Evolutionary conservation across 2,797 vertebrate species (phyloP).

Genomic region (Sebastes oblongus): DNA sequence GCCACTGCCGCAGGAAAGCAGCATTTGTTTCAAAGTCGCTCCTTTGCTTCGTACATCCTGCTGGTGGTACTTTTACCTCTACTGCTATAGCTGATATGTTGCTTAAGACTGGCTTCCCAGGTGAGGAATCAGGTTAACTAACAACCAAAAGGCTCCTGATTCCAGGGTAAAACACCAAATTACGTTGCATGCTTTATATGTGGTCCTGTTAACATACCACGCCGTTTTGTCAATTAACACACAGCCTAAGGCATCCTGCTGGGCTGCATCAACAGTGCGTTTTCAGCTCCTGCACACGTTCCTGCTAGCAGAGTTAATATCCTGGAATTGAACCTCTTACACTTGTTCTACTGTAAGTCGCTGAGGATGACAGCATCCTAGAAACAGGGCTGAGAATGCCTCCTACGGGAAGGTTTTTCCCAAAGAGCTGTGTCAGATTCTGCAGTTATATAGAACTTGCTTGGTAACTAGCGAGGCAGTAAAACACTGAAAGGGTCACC

Average conservation of each 20-base stretch:
- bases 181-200: neutral
- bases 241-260: neutral
- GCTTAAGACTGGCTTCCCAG: neutral
- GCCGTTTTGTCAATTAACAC: neutral
- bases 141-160: neutral
- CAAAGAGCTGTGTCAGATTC: constrained; percentile 34
- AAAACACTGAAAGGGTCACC: constrained; percentile 36
- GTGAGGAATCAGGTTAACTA: neutral
- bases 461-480: constrained; percentile 4
- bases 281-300: neutral
- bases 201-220: neutral
- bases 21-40: neutral
- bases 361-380: neutral
- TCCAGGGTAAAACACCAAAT: neutral
- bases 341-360: neutral
- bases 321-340: neutral
- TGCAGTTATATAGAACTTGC: constrained; percentile 3
- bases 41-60: neutral
- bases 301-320: neutral
- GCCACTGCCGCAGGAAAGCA: constrained; percentile 1
- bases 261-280: neutral
- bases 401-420: neutral
- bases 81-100: neutral
- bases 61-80: neutral
- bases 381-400: neutral